Base-by-base conservation (phyloP, 2,113 vertebrate genomes). In the Panurus biarmicus region DNA sequence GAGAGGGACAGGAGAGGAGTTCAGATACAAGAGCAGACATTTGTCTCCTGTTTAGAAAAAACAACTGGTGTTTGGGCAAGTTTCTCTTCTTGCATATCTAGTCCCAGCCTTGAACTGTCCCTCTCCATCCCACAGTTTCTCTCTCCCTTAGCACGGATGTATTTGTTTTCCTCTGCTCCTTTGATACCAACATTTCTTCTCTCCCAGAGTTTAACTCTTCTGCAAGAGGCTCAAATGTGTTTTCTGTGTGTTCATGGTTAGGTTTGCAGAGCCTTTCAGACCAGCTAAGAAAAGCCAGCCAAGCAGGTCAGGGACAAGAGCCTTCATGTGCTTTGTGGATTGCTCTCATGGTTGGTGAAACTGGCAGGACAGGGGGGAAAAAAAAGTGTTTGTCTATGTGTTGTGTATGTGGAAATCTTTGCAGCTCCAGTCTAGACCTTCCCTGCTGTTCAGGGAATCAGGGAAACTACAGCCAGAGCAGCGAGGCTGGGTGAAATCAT, bases 351-450 rank as follows among this genome's bases (percentile, higher is more conserved):
- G 93, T 87, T 91, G 88, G 84, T 87, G 76, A 90, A 94, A 90
- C 92, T 94, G 85, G 89, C 90, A 65, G 90, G 66, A 65, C 29
- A 18, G 38, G 53, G 22, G 60, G 76, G 9, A 20, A 38, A 85
- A 85, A 85, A 86, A 45, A 26, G 19, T 77, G 70, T 80, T 58
- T 93, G 74, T 93, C 31, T 94, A 11, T 66, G 65, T 91, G 56
- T 67, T 64, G 40, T 85, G 84, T 78, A 35, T 85, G 93, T 92
- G 82, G 78, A 95, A 95, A 83, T 83, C 86, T 93, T 85, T 85
- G 95, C 89, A 85, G 86, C 89, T 94, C 71, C 94, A 93, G 96
- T 96, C 96, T 96, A 97, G 97, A 97, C 96, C 91, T 96, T 96
- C 96, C 96, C 96, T 95, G 96, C 97, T 96, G 97, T 89, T 97